Evolutionary conservation across 1,140 invertebrate genomes (phyloP), one percentile per base, ranked within the genome.

Genomic region (Aethina tumida): DNA sequence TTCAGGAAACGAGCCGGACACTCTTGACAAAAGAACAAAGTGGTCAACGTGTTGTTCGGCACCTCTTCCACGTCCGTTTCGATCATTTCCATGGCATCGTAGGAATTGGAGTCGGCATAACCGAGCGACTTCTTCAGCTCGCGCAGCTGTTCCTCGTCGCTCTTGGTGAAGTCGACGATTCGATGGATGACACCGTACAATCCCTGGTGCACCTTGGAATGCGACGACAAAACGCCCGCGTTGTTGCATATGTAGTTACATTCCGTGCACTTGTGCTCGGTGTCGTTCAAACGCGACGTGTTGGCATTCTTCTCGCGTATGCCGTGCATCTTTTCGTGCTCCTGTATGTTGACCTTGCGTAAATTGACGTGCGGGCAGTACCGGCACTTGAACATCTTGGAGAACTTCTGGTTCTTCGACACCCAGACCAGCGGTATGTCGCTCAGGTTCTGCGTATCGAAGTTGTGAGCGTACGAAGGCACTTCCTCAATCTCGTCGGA

Each of bases 291-390:
- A 21, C 43, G 45, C n/a, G 43, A 24, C 8, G 47, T 42, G 24
- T 49, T 50, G 27, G 69, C 49, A 48, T 63, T 58, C 41, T 69
- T 58, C 41, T 70, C 58, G 52, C 74, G 58, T 41, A 64, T 50
- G n/a, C 69, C 68, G 60, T 91, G 87, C 75, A 90, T 85, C 58
- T 79, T 78, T 59, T 91, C 84, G 60, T 92, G 87, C 43, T 86
- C 81, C n/a, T 75, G 72, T 18, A 91, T 81, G 56, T 86, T 86
- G 19, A 78, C 76, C 63, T 81, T 79, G 19, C 80, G 64, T 5
- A 75, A 65, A 54, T 87, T 87, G 1, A 86, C 79, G 58, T 87
- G 85, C 0, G 88, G 86, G 60, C 88, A 91, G 53, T 75, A 81
- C 18, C 81, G 69, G 55, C 86, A 92, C 54, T 87, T 86, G 49